phyloP scores from a whole-genome alignment of 2,888 invertebrate species.

The Phyllotreta striolata region DNA sequence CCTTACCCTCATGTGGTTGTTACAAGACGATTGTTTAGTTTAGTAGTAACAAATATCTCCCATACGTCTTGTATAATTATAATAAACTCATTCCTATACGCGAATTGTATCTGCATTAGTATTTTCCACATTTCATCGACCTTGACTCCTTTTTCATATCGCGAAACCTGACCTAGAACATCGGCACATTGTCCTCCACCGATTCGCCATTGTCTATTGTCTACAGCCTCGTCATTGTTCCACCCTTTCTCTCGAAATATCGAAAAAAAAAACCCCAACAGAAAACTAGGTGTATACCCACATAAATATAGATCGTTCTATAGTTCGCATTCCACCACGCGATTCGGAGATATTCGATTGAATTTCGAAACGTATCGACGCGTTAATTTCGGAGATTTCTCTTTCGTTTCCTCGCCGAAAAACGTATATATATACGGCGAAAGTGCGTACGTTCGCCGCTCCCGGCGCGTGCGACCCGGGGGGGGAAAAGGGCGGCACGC shows the following conservation, averaged over 20 bases:
- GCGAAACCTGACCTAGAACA: constrained; percentile 29
- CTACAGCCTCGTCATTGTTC: background rate
- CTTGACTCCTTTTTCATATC: constrained; percentile 23
- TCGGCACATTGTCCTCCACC: constrained; percentile 8
- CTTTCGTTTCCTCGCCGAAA: constrained; percentile 16
- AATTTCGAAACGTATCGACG: too few species aligned
- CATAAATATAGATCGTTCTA: constrained; percentile 1
- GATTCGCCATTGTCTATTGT: constrained; percentile 7
- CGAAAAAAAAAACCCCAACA: background rate
- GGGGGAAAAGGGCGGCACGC: constrained; percentile 27
- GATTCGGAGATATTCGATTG: background rate
- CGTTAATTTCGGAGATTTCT: too few species aligned
- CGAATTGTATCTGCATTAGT: too few species aligned
- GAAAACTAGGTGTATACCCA: background rate
- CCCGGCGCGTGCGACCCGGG: constrained; percentile 22
- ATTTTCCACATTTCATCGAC: constrained; percentile 7
- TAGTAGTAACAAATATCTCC: too few species aligned
- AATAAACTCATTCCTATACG: too few species aligned
- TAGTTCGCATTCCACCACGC: background rate
- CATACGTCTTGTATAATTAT: too few species aligned
- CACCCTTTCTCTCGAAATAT: background rate
- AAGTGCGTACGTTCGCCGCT: constrained; percentile 25
- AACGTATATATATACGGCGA: constrained; percentile 30
- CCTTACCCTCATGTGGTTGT: too few species aligned
- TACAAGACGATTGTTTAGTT: too few species aligned